phyloP scores from a whole-genome alignment of 2,113 vertebrate genomes.

The Proterorhinus semilunaris region DNA sequence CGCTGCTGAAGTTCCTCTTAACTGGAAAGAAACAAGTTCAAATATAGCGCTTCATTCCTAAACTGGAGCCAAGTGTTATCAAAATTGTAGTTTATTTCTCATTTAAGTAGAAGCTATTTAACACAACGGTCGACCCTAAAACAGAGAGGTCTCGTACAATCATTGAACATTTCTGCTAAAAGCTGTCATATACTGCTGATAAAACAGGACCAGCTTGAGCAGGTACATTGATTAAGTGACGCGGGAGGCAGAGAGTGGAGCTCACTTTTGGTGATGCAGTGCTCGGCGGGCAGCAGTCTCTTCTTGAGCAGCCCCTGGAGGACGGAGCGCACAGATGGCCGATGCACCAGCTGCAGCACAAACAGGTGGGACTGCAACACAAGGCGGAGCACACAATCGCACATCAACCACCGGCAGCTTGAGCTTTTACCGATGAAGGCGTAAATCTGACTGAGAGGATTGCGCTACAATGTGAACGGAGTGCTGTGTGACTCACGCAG shows the following conservation, averaged over 20 bases:
- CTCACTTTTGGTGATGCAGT: conserved; percentile 99
- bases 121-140: no score
- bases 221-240: conserved; percentile 39
- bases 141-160: no score
- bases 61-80: no score
- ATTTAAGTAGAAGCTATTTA: no score
- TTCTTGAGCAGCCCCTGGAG: conserved; percentile 98
- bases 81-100: no score
- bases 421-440: not conserved
- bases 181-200: no score
- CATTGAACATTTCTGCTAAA: no score
- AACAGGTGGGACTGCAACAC: conserved; percentile 93
- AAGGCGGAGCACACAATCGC: not conserved
- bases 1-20: conserved; percentile 95
- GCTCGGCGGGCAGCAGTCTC: conserved; percentile 95
- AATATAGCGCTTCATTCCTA: conserved; percentile 2
- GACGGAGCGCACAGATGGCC: conserved; percentile 95
- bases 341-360: conserved; percentile 97
- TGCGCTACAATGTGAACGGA: not conserved
- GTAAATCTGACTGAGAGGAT: conserved; percentile 1
- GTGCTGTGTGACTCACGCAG: conserved; percentile 86
- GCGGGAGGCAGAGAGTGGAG: conserved; percentile 31
- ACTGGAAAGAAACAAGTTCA: conserved; percentile 37
- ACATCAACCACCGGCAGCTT: not conserved
- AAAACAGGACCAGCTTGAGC: not conserved